These are phyloP conservation scores for Antheraea pernyi DNA, from an alignment of 1,140 invertebrate genomes.

Conservation along the genomic window DNA sequence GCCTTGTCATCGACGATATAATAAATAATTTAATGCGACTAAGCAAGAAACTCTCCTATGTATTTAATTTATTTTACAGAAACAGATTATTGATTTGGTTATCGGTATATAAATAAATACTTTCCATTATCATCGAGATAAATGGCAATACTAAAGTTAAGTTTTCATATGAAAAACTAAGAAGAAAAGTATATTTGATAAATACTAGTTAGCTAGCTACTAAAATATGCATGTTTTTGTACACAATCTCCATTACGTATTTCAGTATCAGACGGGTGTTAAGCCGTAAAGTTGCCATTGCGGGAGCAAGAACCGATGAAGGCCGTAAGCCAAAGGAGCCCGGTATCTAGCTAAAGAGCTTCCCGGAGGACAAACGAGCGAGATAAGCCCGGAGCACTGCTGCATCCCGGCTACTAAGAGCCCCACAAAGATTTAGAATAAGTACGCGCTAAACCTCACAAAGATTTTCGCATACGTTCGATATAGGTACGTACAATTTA, in stretches of 20 bases:
- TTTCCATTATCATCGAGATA: too few relatives aligned
- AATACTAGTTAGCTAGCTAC: too few relatives aligned
- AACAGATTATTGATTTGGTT: too few relatives aligned
- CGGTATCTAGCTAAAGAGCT: conserved; percentile 48
- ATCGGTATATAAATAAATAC: too few relatives aligned
- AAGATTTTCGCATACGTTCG: conserved; percentile 14
- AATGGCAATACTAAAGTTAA: too few relatives aligned
- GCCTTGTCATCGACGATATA: too few relatives aligned
- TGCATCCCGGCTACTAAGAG: conserved; percentile 20
- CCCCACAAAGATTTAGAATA: conserved; percentile 17
- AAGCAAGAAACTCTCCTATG: too few relatives aligned
- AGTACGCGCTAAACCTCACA: conserved; percentile 20
- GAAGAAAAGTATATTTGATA: too few relatives aligned
- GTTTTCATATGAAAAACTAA: too few relatives aligned
- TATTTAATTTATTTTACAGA: too few relatives aligned
- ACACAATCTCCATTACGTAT: not conserved
- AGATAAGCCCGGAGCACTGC: conserved; percentile 41
- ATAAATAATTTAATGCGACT: too few relatives aligned
- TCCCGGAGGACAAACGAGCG: conserved; percentile 52
- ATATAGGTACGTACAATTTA: not conserved
- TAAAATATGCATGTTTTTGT: not conserved
- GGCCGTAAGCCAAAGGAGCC: conserved; percentile 20
- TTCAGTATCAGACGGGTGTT: conserved; percentile 15
- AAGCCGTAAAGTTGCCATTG: conserved; percentile 23
- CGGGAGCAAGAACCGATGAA: conserved; percentile 23